These are phyloP conservation scores for Scytalopus superciliaris DNA, from an alignment of 2,113 vertebrate genomes.

Conservation along the genomic window DNA sequence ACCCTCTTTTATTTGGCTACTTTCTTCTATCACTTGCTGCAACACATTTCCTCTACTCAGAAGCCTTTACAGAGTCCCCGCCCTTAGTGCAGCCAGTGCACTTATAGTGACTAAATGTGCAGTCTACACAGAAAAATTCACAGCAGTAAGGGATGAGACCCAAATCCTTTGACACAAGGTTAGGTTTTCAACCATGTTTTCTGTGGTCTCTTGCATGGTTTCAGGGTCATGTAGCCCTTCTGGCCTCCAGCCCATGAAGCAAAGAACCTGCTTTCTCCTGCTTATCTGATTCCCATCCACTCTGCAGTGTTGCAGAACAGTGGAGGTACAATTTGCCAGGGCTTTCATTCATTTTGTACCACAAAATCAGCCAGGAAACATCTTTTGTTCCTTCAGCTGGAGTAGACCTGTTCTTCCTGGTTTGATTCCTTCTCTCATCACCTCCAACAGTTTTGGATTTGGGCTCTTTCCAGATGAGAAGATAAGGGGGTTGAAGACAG, in stretches of 20 bases:
- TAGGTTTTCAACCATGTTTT: not conserved
- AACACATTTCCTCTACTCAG: rapidly evolving
- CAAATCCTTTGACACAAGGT: not conserved
- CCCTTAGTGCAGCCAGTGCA: not conserved
- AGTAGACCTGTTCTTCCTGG: not conserved
- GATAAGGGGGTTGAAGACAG: not conserved
- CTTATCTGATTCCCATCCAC: not conserved
- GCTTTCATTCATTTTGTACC: not conserved
- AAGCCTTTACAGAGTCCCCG: not conserved
- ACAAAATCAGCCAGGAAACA: not conserved
- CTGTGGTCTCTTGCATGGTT: not conserved
- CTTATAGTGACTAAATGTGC: rapidly evolving
- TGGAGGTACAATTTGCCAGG: not conserved
- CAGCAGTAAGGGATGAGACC: not conserved
- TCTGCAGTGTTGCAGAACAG: not conserved
- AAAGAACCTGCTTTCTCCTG: not conserved
- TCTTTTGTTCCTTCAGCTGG: not conserved
- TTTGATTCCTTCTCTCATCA: not conserved
- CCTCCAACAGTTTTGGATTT: not conserved
- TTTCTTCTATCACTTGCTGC: not conserved
- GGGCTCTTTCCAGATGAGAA: not conserved
- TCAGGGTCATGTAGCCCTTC: not conserved
- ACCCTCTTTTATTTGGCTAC: not conserved
- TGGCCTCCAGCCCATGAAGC: not conserved
- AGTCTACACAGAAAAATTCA: not conserved